Evolutionary conservation across 2,888 invertebrate genomes (phyloP).

Genomic region (Periphyllus acericola): DNA sequence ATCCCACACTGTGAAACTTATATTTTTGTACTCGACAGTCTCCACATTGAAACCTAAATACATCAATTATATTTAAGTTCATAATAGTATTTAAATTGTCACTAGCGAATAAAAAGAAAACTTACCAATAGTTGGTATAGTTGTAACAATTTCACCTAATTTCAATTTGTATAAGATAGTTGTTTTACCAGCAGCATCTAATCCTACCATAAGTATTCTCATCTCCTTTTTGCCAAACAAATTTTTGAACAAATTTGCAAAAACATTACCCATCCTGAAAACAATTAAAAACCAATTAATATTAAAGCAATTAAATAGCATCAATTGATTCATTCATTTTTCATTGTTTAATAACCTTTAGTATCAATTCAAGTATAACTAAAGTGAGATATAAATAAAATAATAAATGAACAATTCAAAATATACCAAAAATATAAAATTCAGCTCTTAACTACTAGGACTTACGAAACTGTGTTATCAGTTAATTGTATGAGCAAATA

Average conservation of each 20-base stretch:
- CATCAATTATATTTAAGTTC: background rate
- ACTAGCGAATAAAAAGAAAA: conserved; percentile 76
- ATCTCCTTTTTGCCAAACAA: conserved; percentile 99
- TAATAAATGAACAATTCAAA: background rate
- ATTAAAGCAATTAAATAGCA: background rate
- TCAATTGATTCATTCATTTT: background rate
- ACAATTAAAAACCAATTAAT: background rate
- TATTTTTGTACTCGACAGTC: conserved; percentile 99
- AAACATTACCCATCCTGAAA: conserved; percentile 94
- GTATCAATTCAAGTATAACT: background rate
- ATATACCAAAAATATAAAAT: background rate
- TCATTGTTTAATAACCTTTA: background rate
- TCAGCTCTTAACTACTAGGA: background rate
- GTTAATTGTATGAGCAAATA: background rate
- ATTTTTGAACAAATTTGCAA: conserved; percentile 97
- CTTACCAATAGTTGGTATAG: conserved; percentile 91
- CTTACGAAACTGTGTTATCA: background rate
- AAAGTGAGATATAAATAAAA: background rate
- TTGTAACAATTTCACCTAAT: conserved; percentile 97
- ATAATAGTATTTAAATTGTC: conserved; percentile 21
- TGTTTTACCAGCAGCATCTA: conserved; percentile 99
- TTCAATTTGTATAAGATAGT: conserved; percentile 97
- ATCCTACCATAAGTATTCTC: conserved; percentile 99
- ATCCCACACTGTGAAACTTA: conserved; percentile 99
- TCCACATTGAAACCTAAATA: conserved; percentile 95